Base-by-base conservation (phyloP, 2,888 invertebrate species). In the Eupithecia insigniata region DNA sequence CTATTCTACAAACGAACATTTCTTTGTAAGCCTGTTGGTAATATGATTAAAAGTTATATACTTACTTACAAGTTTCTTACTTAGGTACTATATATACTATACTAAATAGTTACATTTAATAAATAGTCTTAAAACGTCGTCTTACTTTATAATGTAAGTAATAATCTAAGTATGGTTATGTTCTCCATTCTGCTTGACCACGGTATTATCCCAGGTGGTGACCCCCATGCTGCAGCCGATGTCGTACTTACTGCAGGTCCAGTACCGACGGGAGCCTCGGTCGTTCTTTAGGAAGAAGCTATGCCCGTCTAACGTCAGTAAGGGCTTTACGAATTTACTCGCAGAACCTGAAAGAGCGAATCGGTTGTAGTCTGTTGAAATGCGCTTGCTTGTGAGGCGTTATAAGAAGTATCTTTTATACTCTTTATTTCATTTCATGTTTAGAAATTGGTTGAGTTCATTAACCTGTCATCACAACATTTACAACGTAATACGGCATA, bases 191-290 rank as follows among this genome's bases (percentile, higher is more conserved):
- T 78, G 77, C 65, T 79, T 79, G 30, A 79, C 79, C 16, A 79
- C 79, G 0, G 76, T 69, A 1, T 74, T 73, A 16, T 80, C 80
- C 66, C 78, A 69, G 0, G 81, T 78, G 12, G 78, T 81, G 22
- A 85, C 80, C 1, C 78, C 69, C 22, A 84, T 80, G 16, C 79
- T 78, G 51, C 84, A 85, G 0, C 83, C 83, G 2, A 81, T 75
- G 18, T 76, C 71, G 75, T 83, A 84, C 6, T 75, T 78, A 66
- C 84, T 83, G 62, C 84, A 84, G 6, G 83, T 79, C 73, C 83
- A 84, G 51, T 81, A 69, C 12, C 80, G 79, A n/a, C 76, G 71
- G 22, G 70, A 72, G 0, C 73, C 76, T 32, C 80, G 72, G 46
- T 80, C 78, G 18, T 74, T 79, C 67, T 84, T 84, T 67, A 79